phyloP scores from a whole-genome alignment of 1,140 invertebrate genomes.

The Drosophila pallidifrons region DNA sequence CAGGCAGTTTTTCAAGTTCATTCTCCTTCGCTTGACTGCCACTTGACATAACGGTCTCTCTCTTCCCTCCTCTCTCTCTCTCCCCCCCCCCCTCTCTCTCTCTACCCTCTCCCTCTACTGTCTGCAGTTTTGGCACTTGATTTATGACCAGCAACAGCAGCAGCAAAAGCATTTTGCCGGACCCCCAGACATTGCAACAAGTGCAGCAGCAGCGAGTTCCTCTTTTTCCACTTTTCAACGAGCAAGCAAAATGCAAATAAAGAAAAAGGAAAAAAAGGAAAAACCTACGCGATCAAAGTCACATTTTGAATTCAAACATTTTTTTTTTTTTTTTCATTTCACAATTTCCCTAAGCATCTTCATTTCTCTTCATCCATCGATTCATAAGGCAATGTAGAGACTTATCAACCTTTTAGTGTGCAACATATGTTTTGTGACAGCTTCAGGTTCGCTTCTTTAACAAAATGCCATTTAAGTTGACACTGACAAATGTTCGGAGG shows the following conservation, averaged over 20 bases:
- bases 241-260: background rate
- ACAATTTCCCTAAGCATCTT: background rate
- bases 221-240: background rate
- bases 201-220: constrained; percentile 22
- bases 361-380: background rate
- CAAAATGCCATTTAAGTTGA: background rate
- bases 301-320: background rate
- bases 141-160: constrained; percentile 42
- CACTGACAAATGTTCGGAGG: background rate
- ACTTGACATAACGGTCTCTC: constrained; percentile 50
- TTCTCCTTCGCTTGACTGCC: constrained; percentile 45
- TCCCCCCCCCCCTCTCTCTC: background rate
- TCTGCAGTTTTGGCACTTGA: constrained; percentile 53
- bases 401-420: background rate
- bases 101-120: background rate
- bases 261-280: background rate
- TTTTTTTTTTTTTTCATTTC: background rate
- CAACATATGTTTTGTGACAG: constrained; percentile 3
- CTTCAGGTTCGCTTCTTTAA: background rate
- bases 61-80: too few relatives aligned
- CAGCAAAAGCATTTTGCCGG: constrained; percentile 5
- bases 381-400: background rate
- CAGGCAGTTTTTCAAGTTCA: constrained; percentile 42
- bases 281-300: constrained; percentile 16
- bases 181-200: constrained; percentile 34